Percentiles rank a stretch among this genome's conserved stretches.
phyloP scores from a whole-genome alignment of 2,113 vertebrate species.

The Ornithorhynchus anatinus region DNA sequence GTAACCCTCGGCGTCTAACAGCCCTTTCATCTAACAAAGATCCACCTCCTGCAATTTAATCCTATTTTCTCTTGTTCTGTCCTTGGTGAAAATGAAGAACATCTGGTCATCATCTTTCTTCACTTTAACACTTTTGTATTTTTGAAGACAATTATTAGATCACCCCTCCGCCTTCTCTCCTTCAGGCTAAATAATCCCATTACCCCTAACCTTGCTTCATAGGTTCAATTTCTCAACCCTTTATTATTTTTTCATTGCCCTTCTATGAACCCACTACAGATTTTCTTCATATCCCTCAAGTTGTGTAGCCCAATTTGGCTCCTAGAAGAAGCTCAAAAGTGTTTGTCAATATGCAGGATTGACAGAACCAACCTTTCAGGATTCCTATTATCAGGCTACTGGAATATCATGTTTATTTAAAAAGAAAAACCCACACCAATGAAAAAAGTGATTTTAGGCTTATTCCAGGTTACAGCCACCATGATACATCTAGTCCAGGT shows the following conservation, averaged over 20 bases:
- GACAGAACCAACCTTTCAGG: neutral
- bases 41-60: too few relatives aligned
- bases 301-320: neutral
- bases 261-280: neutral
- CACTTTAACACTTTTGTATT: neutral
- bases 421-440: neutral
- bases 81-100: neutral
- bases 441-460: neutral
- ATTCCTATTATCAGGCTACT: neutral
- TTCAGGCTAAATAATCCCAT: neutral
- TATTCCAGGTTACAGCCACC: too few relatives aligned
- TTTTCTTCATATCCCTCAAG: neutral
- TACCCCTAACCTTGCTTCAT: neutral
- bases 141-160: neutral
- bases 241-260: neutral
- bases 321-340: neutral
- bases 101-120: neutral
- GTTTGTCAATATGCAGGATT: neutral
- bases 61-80: too few relatives aligned
- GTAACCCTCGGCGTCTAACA: too few relatives aligned
- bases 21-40: too few relatives aligned
- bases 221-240: neutral
- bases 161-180: neutral
- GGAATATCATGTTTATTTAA: neutral
- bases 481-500: too few relatives aligned